These are phyloP conservation scores for Lophotis ruficrista DNA, from an alignment of 2,113 vertebrate genomes.

Conservation along the genomic window DNA sequence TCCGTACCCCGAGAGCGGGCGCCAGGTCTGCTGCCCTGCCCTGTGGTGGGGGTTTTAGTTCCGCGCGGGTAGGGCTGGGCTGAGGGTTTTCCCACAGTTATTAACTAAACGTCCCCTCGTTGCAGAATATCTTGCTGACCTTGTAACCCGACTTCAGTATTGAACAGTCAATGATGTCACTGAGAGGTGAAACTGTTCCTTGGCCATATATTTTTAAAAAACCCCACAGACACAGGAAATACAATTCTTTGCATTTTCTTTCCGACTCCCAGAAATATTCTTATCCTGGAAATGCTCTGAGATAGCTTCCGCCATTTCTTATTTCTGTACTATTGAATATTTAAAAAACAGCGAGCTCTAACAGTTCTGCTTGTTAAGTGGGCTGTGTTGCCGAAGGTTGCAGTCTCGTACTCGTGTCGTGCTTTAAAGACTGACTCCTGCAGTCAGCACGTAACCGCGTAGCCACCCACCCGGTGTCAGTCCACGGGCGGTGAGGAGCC, in stretches of 20 bases:
- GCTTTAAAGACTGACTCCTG: neutral
- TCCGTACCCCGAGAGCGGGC: rapidly evolving
- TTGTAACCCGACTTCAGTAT: neutral
- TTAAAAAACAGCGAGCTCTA: neutral
- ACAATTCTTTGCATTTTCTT: neutral
- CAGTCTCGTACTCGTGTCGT: neutral
- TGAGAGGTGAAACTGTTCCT: neutral
- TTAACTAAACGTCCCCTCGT: neutral
- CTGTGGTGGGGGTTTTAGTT: neutral
- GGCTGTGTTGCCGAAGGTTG: neutral
- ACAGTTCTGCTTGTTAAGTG: neutral
- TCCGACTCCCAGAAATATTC: neutral
- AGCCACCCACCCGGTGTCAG: neutral
- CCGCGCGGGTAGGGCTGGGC: rapidly evolving
- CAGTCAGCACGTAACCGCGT: rapidly evolving
- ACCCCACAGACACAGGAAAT: neutral
- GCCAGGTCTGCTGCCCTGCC: neutral
- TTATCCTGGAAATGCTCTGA: neutral
- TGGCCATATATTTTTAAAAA: neutral
- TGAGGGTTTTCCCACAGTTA: neutral
- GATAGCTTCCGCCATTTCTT: neutral
- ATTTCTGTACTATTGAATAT: neutral
- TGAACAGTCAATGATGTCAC: neutral
- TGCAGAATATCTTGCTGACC: neutral
- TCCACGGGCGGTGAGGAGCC: neutral